These are phyloP conservation scores for Bolinopsis microptera DNA, from an alignment of 37 sponge, comb jelly and placozoan genomes.

Conservation along the genomic window DNA sequence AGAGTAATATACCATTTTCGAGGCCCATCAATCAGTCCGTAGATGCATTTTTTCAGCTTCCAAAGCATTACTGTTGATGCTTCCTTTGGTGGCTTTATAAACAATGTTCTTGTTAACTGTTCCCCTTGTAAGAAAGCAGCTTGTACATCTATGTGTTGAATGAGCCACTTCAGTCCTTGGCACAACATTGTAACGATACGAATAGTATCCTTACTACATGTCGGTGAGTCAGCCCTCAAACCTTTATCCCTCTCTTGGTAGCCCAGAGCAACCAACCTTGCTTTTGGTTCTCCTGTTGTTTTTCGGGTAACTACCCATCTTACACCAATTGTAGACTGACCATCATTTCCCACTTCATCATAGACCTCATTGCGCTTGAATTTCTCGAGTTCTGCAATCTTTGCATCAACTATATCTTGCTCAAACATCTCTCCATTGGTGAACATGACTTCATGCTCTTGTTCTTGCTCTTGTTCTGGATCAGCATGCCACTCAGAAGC, in stretches of 20 bases:
- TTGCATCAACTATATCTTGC: neutral
- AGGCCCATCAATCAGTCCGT: too few relatives aligned
- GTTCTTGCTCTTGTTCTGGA: too few relatives aligned
- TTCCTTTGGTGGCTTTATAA: neutral
- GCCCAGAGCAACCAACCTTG: neutral
- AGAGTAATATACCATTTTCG: neutral
- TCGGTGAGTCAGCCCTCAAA: neutral
- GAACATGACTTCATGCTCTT: too few relatives aligned
- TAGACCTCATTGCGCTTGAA: neutral
- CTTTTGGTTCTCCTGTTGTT: neutral
- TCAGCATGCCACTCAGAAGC: too few relatives aligned
- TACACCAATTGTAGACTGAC: neutral
- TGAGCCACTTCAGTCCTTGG: neutral
- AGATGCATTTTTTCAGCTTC: neutral
- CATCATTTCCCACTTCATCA: neutral
- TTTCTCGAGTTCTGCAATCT: neutral
- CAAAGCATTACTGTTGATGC: neutral
- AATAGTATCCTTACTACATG: neutral
- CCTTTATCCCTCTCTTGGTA: neutral
- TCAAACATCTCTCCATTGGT: too few relatives aligned
- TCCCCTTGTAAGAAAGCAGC: neutral
- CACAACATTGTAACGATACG: neutral
- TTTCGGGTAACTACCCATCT: neutral
- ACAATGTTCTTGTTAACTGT: neutral
- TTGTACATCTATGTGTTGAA: neutral